Evolutionary conservation across 2,888 invertebrate species (phyloP).

Genomic region (Cotesia congregata): DNA sequence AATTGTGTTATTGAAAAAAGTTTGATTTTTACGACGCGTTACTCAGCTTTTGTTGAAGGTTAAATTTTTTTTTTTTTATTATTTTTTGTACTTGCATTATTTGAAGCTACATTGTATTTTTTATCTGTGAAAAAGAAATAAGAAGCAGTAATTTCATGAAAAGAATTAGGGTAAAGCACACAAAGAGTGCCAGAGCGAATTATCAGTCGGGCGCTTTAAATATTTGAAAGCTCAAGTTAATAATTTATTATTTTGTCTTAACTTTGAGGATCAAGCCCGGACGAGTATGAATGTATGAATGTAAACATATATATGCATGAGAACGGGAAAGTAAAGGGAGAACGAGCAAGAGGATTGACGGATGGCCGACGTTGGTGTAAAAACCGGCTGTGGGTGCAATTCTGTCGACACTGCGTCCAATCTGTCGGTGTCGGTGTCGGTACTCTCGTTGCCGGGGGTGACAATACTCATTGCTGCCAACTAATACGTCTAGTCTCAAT

Average conservation of each 20-base stretch:
- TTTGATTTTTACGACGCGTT: background rate
- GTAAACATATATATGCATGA: slow-evolving; percentile 18
- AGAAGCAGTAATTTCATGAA: background rate
- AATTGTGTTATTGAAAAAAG: background rate
- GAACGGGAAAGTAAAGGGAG: slow-evolving; percentile 15
- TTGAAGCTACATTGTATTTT: background rate
- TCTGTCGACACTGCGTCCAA: slow-evolving; percentile 41
- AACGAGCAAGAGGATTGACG: slow-evolving; percentile 44
- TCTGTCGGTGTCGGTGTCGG: slow-evolving; percentile 45
- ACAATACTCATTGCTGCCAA: slow-evolving; percentile 9
- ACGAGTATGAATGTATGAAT: background rate
- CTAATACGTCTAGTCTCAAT: slow-evolving; percentile 1
- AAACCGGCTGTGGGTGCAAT: slow-evolving; percentile 40
- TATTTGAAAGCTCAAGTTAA: slow-evolving; percentile 14
- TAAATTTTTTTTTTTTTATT: background rate
- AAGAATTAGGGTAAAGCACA: background rate
- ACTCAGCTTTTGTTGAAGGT: background rate
- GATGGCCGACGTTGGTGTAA: slow-evolving; percentile 39
- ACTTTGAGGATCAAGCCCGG: background rate
- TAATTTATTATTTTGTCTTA: background rate
- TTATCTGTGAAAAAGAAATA: background rate
- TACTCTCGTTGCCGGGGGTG: slow-evolving; percentile 28
- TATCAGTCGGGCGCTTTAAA: background rate
- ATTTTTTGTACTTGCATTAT: background rate
- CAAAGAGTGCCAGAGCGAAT: background rate